These are phyloP conservation scores for Sphaerophoria rueppellii DNA, from an alignment of 2,888 invertebrate species.

Conservation along the genomic window DNA sequence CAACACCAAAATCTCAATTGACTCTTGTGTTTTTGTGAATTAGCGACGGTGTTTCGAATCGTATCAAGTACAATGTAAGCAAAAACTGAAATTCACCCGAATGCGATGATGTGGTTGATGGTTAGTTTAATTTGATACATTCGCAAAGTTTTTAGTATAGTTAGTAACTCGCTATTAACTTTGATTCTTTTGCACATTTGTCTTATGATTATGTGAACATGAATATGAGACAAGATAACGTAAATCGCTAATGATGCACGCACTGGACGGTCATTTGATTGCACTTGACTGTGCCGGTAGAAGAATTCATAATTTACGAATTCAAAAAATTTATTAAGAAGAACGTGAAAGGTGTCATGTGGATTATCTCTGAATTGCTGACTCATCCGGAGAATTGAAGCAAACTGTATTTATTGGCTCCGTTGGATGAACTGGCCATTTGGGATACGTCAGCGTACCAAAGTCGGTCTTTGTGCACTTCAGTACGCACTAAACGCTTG, in stretches of 20 bases:
- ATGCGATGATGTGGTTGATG: neutral
- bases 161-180: slow-evolving; percentile 35
- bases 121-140: slow-evolving; percentile 3
- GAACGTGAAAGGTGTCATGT: too few relatives aligned
- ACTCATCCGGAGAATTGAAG: too few relatives aligned
- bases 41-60: slow-evolving; percentile 11
- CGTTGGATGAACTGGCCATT: too few relatives aligned
- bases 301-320: too few relatives aligned
- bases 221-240: slow-evolving; percentile 26
- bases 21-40: neutral
- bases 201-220: slow-evolving; percentile 34
- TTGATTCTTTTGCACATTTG: slow-evolving; percentile 34
- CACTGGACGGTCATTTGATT: slow-evolving; percentile 15
- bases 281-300: slow-evolving; percentile 2
- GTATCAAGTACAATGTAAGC: slow-evolving; percentile 9
- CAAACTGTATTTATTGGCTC: too few relatives aligned
- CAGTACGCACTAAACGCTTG: too few relatives aligned
- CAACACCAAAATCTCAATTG: slow-evolving; percentile 17
- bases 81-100: slow-evolving; percentile 15
- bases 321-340: too few relatives aligned
- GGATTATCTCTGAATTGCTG: too few relatives aligned
- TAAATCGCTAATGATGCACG: slow-evolving; percentile 19
- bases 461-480: too few relatives aligned
- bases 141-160: neutral
- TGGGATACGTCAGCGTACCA: too few relatives aligned